phyloP scores from a whole-genome alignment of 2,888 invertebrate species.

The Danaus chrysippus region DNA sequence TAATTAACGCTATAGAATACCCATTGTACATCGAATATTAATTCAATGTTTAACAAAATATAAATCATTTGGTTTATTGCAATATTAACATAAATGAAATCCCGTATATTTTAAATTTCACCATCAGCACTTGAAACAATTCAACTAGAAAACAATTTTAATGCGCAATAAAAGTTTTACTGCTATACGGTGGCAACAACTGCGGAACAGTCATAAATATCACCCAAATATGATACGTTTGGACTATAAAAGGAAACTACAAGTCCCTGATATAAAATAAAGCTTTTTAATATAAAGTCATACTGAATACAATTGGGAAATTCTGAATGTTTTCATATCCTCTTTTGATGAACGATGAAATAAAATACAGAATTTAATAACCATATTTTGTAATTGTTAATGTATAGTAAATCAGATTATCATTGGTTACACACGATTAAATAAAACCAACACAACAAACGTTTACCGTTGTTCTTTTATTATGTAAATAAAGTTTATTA shows the following conservation, averaged over 20 bases:
- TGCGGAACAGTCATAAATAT: slow-evolving; percentile 52
- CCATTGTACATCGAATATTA: not conserved
- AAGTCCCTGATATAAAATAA: slow-evolving; percentile 24
- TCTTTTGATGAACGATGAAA: too few species aligned
- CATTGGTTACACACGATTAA: too few species aligned
- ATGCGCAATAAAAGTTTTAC: slow-evolving; percentile 56
- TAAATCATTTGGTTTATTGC: too few species aligned
- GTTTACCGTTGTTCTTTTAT: not conserved
- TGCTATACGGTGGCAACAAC: slow-evolving; percentile 32
- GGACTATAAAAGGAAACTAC: slow-evolving; percentile 27
- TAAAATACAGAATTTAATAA: too few species aligned
- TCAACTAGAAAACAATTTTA: slow-evolving; percentile 53
- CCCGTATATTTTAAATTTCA: slow-evolving; percentile 15
- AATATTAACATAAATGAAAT: slow-evolving; percentile 2
- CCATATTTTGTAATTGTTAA: too few species aligned
- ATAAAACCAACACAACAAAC: too few species aligned
- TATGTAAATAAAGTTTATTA: slow-evolving; percentile 17
- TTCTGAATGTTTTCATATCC: not conserved
- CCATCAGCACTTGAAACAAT: slow-evolving; percentile 37
- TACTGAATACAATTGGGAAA: not conserved
- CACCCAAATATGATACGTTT: slow-evolving; percentile 42
- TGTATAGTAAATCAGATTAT: too few species aligned
- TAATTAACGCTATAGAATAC: too few species aligned
- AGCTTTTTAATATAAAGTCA: slow-evolving; percentile 5
- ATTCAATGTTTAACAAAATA: not conserved